Evolutionary conservation across 2,888 invertebrate genomes (phyloP), one percentile per base, ranked within the genome.

Genomic region (Mycalesis mineus): DNA sequence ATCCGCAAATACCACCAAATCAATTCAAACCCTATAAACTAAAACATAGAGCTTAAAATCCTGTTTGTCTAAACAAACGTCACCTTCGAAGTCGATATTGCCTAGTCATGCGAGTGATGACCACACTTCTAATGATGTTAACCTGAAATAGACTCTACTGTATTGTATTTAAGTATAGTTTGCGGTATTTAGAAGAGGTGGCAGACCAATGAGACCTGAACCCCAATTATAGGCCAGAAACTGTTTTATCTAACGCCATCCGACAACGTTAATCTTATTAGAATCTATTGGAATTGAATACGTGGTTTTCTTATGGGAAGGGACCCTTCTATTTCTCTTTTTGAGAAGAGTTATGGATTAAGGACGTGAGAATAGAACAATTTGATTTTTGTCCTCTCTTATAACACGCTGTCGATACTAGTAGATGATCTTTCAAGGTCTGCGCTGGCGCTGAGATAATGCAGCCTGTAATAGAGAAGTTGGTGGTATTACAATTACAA

Each of bases 191-290:
- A 13, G 8, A 9, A n/a, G 40, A 31, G 47, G 48, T 28, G 11
- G 39, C 33, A 28, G 36, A 31, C 40, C 47, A 51, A 50, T 54
- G 42, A 73, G 77, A 71, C 73, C 75, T 76, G 80, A 76, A 80
- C 84, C 84, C 80, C 88, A 88, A 87, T 88, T 88, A 88, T 88
- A 85, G 87, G 76, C 88, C 88, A 86, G 87, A 87, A 88, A 88
- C 87, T 88, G 87, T 88, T 88, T 88, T 87, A 87, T 87, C 87
- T 86, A 83, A 85, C 86, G 75, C 85, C 85, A 82, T 83, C 85
- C 81, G 88, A 88, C 89, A 84, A 78, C 82, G 73, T 75, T 89
- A 88, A 88, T 89, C 88, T 87, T 80, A 82, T 89, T 88, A 85
- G 82, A 81, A 88, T 88, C 84, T 88, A 89, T 88, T 81, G 88